These are phyloP conservation scores for Steinernema khuongi DNA, from an alignment of 1,140 invertebrate genomes.

Conservation along the genomic window DNA sequence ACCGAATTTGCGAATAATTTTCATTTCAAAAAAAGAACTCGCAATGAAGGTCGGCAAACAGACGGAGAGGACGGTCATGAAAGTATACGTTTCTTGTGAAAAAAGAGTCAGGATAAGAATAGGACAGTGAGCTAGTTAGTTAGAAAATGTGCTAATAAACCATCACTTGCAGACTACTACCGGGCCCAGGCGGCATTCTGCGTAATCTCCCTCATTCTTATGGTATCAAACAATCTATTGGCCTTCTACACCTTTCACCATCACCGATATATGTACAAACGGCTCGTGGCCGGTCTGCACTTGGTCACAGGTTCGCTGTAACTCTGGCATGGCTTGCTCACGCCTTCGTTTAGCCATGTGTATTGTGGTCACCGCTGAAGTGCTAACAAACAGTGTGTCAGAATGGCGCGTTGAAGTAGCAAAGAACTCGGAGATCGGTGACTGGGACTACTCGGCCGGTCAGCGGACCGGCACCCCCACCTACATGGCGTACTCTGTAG, in stretches of 20 bases:
- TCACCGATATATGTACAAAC: constrained; percentile 53
- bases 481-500: constrained; percentile 40
- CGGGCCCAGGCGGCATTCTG: constrained; percentile 53
- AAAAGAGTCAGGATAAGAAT: too few relatives aligned
- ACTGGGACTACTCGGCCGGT: constrained; percentile 46
- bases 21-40: too few relatives aligned
- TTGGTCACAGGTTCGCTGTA: constrained; percentile 44
- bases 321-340: neutral
- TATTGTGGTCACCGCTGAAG: constrained; percentile 40
- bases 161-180: constrained; percentile 50
- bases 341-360: constrained; percentile 27
- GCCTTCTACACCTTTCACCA: constrained; percentile 52
- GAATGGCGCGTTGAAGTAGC: constrained; percentile 49
- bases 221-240: constrained; percentile 43
- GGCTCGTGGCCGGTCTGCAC: constrained; percentile 42
- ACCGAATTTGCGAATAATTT: too few relatives aligned
- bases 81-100: too few relatives aligned
- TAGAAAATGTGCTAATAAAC: too few relatives aligned
- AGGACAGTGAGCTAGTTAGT: too few relatives aligned
- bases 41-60: too few relatives aligned
- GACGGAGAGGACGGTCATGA: too few relatives aligned
- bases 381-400: constrained; percentile 46
- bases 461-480: constrained; percentile 42
- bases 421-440: constrained; percentile 21
- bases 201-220: constrained; percentile 43